A percentile compares a stretch with the other conserved stretches of the same genome.
phyloP scores from a whole-genome alignment of 2,888 invertebrate species.

The Tipula confusa region DNA sequence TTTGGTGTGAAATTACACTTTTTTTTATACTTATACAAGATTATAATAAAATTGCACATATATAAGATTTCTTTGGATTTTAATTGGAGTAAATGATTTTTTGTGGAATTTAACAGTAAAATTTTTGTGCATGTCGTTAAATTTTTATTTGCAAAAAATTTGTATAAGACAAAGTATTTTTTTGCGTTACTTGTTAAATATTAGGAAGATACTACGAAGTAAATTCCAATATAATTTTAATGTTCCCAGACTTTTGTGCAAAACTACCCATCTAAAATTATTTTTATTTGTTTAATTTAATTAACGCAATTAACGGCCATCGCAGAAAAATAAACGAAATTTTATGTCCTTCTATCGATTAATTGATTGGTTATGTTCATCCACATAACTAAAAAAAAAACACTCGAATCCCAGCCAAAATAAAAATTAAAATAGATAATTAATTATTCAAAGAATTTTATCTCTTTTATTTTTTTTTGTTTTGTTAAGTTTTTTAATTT shows the following conservation, averaged over 20 bases:
- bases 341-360: neutral
- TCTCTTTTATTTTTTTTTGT: neutral
- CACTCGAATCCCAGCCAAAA: neutral
- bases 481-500: neutral
- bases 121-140: neutral
- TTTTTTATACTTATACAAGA: too few species aligned
- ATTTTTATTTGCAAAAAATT: neutral
- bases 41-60: neutral
- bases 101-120: neutral
- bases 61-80: neutral
- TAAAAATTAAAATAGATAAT: neutral
- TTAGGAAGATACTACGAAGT: too few species aligned
- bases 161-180: too few species aligned
- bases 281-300: neutral
- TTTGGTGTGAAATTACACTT: neutral
- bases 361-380: neutral
- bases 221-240: too few species aligned
- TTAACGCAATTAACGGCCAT: neutral
- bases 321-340: neutral
- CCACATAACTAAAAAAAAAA: neutral
- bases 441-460: slow-evolving; percentile 20
- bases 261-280: too few species aligned
- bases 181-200: too few species aligned
- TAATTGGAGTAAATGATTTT: neutral
- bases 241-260: too few species aligned